Evolutionary conservation across 2,888 invertebrate genomes (phyloP).

Genomic region (Hyles lineata): DNA sequence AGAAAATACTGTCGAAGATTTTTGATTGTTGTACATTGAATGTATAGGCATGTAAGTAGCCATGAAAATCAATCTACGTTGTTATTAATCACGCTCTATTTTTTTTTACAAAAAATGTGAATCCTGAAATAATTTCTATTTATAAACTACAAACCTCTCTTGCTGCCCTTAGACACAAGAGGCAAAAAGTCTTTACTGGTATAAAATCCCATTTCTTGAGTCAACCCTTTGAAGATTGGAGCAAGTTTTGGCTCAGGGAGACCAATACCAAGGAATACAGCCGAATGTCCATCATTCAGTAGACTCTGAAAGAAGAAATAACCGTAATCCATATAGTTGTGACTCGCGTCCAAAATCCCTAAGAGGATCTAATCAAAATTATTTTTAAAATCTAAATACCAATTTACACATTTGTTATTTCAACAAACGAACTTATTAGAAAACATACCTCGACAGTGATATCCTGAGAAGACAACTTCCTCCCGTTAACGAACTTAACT

Average conservation of each 20-base stretch:
- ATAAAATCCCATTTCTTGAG: constrained; percentile 93
- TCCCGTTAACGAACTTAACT: constrained; percentile 92
- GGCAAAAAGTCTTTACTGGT: constrained; percentile 98
- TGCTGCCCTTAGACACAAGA: constrained; percentile 93
- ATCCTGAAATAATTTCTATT: too few relatives aligned
- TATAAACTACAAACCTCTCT: constrained; percentile 85
- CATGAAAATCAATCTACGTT: too few relatives aligned
- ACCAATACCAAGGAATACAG: constrained; percentile 94
- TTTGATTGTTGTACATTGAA: too few relatives aligned
- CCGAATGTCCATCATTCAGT: constrained; percentile 88
- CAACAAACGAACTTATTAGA: background rate
- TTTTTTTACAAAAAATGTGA: too few relatives aligned
- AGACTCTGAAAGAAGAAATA: constrained; percentile 80
- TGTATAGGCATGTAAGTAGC: too few relatives aligned
- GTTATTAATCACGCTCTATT: too few relatives aligned
- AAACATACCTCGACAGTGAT: constrained; percentile 88
- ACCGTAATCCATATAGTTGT: too few relatives aligned
- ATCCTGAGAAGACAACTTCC: constrained; percentile 88
- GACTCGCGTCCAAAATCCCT: too few relatives aligned
- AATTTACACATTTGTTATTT: too few relatives aligned
- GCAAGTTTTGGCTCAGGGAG: constrained; percentile 94
- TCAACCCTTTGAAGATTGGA: constrained; percentile 90
- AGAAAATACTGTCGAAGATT: too few relatives aligned
- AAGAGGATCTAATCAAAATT: too few relatives aligned
- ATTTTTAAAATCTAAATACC: too few relatives aligned